Conservation (phyloP, 1,140 invertebrate species). For the Zaprionus africanus region DNA sequence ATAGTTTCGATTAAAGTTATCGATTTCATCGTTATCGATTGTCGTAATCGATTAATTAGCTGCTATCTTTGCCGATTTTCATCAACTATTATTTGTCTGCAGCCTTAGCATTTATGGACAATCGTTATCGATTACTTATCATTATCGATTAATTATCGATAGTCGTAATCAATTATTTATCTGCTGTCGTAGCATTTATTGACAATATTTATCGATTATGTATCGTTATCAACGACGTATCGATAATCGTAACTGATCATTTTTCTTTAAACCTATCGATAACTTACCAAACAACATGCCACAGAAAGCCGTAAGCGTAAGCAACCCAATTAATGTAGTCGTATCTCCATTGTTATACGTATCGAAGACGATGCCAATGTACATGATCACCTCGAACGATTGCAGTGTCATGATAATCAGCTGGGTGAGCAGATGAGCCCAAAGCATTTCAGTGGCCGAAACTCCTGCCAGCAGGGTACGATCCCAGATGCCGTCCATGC, state of each 20-base stretch:
- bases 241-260: too few species aligned
- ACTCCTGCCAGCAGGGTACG: constrained; percentile 89
- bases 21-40: not conserved
- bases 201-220: not conserved
- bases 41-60: too few species aligned
- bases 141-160: too few species aligned
- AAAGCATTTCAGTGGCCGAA: constrained; percentile 87
- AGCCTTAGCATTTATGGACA: too few species aligned
- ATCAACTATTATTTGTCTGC: too few species aligned
- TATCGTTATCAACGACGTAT: too few species aligned
- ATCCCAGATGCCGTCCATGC: constrained; percentile 88
- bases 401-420: constrained; percentile 90
- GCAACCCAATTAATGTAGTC: constrained; percentile 85
- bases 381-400: constrained; percentile 86
- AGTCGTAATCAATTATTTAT: too few species aligned
- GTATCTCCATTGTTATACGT: constrained; percentile 87
- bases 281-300: constrained; percentile 89
- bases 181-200: too few species aligned
- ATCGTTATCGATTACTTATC: too few species aligned
- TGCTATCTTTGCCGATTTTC: too few species aligned
- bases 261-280: not conserved
- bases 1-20: not conserved
- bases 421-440: constrained; percentile 92
- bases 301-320: constrained; percentile 87
- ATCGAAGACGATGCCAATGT: constrained; percentile 87